A percentile compares a stretch with the other conserved stretches of the same genome.
phyloP scores from a whole-genome alignment of 2,113 vertebrate genomes.

The Hucho hucho region DNA sequence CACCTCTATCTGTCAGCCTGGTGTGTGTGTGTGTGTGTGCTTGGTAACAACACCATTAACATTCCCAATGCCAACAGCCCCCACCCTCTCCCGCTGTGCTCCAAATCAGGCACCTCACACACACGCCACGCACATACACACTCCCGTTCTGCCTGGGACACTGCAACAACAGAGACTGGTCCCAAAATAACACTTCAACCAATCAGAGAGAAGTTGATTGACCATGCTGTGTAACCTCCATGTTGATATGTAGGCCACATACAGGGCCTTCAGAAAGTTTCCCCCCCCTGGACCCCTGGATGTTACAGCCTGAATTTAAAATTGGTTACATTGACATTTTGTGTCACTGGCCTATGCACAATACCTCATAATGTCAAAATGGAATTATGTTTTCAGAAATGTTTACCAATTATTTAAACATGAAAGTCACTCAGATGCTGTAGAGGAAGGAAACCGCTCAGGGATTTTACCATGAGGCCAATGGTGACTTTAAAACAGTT shows the following conservation, averaged over 20 bases:
- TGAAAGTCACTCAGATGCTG: too few species aligned
- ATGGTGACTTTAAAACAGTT: too few species aligned
- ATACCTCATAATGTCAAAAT: too few species aligned
- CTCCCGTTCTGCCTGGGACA: constrained; percentile 51
- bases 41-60: constrained; percentile 71
- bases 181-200: constrained; percentile 70
- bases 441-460: too few species aligned
- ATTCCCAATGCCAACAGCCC: constrained; percentile 58
- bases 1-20: constrained; percentile 50
- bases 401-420: too few species aligned
- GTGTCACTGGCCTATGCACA: too few species aligned
- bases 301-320: too few species aligned
- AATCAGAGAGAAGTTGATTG: constrained; percentile 59
- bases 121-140: too few species aligned
- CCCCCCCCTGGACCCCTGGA: too few species aligned
- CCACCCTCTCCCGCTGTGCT: constrained; percentile 22
- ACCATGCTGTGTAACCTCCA: constrained; percentile 63
- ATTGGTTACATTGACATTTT: too few species aligned
- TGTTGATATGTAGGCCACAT: constrained; percentile 62
- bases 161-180: constrained; percentile 68
- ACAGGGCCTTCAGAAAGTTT: not conserved
- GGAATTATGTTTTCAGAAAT: too few species aligned
- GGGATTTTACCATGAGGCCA: too few species aligned
- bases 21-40: constrained; percentile 1
- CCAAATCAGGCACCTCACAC: constrained; percentile 53